These are phyloP conservation scores for Cacoxenus indagator DNA, from an alignment of 2,888 invertebrate genomes.

Conservation along the genomic window DNA sequence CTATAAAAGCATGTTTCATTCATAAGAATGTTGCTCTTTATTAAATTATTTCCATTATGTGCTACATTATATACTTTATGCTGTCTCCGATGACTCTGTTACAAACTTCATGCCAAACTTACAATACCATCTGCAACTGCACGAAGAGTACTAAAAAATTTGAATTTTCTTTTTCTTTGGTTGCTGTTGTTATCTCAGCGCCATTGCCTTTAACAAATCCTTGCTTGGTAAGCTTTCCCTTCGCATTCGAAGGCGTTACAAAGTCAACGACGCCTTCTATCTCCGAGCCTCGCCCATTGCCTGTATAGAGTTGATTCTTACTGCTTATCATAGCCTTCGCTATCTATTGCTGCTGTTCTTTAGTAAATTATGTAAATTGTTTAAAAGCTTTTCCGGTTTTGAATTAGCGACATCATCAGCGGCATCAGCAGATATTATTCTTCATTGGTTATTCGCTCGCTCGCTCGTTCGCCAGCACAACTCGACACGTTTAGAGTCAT, in stretches of 20 bases:
- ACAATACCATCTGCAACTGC: too few species aligned
- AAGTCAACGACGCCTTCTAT: slow-evolving; percentile 11
- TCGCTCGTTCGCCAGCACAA: neutral
- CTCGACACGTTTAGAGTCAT: neutral
- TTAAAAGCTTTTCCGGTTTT: slow-evolving; percentile 67
- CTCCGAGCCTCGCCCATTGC: slow-evolving; percentile 12
- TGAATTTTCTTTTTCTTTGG: too few species aligned
- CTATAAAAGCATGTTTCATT: too few species aligned
- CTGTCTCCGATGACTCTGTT: too few species aligned
- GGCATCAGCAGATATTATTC: slow-evolving; percentile 45
- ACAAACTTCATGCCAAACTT: too few species aligned
- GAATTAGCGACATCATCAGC: slow-evolving; percentile 62
- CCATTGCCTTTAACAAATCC: too few species aligned
- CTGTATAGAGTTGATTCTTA: slow-evolving; percentile 10
- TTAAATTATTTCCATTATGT: too few species aligned
- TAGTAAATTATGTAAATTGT: slow-evolving; percentile 67
- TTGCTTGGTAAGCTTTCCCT: too few species aligned
- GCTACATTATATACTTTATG: too few species aligned
- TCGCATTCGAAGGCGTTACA: neutral
- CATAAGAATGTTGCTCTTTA: too few species aligned
- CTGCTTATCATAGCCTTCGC: slow-evolving; percentile 22
- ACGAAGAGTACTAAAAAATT: too few species aligned
- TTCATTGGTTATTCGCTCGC: slow-evolving; percentile 29
- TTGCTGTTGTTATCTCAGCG: too few species aligned
- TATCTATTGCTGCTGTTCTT: slow-evolving; percentile 40